Evolutionary conservation across 2,888 invertebrate genomes (phyloP), one percentile per base, ranked within the genome.

Genomic region (Xylota sylvarum): DNA sequence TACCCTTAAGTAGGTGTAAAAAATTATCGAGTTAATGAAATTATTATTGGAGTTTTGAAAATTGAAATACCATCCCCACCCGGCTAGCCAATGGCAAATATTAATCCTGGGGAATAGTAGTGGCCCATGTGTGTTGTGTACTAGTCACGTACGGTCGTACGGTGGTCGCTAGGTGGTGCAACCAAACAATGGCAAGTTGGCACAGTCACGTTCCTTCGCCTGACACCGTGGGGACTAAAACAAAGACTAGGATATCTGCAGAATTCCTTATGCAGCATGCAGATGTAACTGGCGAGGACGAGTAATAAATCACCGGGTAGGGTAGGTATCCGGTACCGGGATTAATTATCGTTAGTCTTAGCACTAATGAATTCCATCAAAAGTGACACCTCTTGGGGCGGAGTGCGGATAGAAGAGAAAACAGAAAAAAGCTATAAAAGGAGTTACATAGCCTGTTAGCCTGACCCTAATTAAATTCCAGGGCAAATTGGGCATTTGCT

Each of bases 191-290:
- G 76, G 70, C 70, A 85, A 58, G 55, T 65, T 80, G 84, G 56
- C 48, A 85, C 48, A 85, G 84, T 80, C 84, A 85, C 84, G 84
- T 85, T 79, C 64, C 14, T 27, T 72, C 5, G 17, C 9, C 40
- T 40, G 35, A 40, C 17, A 40, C 17, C n/a, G n/a, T n/a, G 35
- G 52, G 65, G 37, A 78, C 60, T n/a, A n/a, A n/a, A 80, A 69
- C 76, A 76, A 85, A 52, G 70, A 65, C 19, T 70, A 14, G 80
- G 43, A 70, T 85, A 85, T 85, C 84, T 85, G 85, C 85, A 81
- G 81, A 76, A 80, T 76, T 80, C 74, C 58, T 74, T 80, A 80
- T 77, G 77, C 77, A 77, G 77, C 9, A 72, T 81, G 74, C 74
- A 80, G 84, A 76, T 85, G 69, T 69, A 70, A 56, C 40, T 27